Evolutionary conservation across 2,888 invertebrate genomes (phyloP).

Genomic region (Caenorhabditis wallacei): DNA sequence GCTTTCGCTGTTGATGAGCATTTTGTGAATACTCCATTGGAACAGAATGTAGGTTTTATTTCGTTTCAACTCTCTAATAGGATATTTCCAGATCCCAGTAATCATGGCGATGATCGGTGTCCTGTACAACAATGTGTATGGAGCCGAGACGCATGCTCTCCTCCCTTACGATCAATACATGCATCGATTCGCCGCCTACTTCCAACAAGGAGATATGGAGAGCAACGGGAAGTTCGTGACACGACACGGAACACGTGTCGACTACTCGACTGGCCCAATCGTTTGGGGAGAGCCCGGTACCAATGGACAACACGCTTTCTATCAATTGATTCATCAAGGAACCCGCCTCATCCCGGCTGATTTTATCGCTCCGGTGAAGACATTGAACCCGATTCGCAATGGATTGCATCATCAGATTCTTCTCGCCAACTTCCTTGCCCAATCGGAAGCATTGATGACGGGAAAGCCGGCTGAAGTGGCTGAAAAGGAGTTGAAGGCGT

Average conservation of each 20-base stretch:
- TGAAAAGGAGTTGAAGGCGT: slow-evolving; percentile 89
- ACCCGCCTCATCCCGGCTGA: slow-evolving; percentile 95
- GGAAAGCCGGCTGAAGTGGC: slow-evolving; percentile 88
- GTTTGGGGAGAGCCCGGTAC: slow-evolving; percentile 99
- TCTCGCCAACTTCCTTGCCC: slow-evolving; percentile 96
- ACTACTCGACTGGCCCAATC: slow-evolving; percentile 88
- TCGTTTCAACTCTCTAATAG: not conserved
- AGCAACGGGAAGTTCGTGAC: slow-evolving; percentile 93
- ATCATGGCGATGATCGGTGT: slow-evolving; percentile 92
- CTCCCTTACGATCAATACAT: slow-evolving; percentile 98
- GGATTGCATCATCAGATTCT: slow-evolving; percentile 94
- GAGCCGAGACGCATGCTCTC: slow-evolving; percentile 95
- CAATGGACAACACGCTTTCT: slow-evolving; percentile 99
- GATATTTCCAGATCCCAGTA: slow-evolving; percentile 89
- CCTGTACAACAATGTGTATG: slow-evolving; percentile 95
- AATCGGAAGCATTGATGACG: slow-evolving; percentile 98
- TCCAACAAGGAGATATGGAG: slow-evolving; percentile 94
- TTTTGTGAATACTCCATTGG: slow-evolving; percentile 91
- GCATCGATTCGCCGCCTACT: slow-evolving; percentile 98
- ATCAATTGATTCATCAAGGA: slow-evolving; percentile 87
- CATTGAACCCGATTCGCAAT: slow-evolving; percentile 91
- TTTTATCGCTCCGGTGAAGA: slow-evolving; percentile 94
- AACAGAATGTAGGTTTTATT: slow-evolving; percentile 90
- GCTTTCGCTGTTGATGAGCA: slow-evolving; percentile 96
- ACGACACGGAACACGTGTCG: slow-evolving; percentile 84